Conservation (phyloP, 2,888 invertebrate species). For the Hedya salicella region DNA sequence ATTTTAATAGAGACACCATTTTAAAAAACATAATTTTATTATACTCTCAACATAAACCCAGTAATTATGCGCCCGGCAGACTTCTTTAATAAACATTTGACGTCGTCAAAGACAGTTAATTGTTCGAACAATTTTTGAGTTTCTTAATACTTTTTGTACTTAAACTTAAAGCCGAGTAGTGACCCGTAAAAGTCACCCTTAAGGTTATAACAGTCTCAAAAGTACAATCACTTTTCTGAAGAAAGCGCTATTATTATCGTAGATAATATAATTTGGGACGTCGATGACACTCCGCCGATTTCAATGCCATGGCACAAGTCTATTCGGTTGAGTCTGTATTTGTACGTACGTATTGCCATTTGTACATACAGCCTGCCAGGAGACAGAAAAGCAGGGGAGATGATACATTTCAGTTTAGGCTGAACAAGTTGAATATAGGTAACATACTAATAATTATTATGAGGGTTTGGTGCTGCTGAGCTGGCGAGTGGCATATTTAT, state of each 20-base stretch:
- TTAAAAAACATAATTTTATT: background rate
- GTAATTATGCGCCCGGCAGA: background rate
- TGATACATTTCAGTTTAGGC: too few relatives aligned
- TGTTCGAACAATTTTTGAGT: constrained; percentile 12
- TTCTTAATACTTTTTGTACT: constrained; percentile 15
- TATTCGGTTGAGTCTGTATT: too few relatives aligned
- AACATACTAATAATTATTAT: too few relatives aligned
- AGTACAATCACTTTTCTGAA: constrained; percentile 14
- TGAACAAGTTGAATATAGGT: too few relatives aligned
- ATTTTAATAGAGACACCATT: too few relatives aligned
- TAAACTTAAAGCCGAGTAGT: constrained; percentile 2
- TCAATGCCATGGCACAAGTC: constrained; percentile 1
- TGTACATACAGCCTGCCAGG: too few relatives aligned
- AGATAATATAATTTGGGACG: constrained; percentile 4
- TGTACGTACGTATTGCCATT: too few relatives aligned
- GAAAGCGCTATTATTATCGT: constrained; percentile 10
- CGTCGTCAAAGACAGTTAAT: constrained; percentile 9
- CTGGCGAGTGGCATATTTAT: too few relatives aligned
- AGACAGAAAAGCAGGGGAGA: too few relatives aligned
- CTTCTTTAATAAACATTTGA: constrained; percentile 11
- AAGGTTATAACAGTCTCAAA: background rate
- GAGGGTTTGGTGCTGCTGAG: too few relatives aligned
- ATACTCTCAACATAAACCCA: background rate
- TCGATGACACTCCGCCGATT: constrained; percentile 1
- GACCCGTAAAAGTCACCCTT: constrained; percentile 9